Conservation (phyloP, 1,140 invertebrate genomes). For the Venustaconcha ellipsiformis region DNA sequence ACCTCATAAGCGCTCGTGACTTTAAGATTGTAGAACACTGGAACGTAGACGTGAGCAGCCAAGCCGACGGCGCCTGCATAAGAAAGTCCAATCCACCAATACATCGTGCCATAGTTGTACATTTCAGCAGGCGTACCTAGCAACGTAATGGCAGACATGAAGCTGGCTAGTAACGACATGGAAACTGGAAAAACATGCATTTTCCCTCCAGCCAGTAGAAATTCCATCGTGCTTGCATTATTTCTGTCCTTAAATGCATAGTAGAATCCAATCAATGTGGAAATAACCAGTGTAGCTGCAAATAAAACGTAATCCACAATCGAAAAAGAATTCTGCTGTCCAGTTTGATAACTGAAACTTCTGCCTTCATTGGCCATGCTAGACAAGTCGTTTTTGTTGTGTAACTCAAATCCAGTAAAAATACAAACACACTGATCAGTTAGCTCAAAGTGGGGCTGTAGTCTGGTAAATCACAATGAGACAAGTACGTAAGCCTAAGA, state of each 20-base stretch:
- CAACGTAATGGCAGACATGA: conserved; percentile 92
- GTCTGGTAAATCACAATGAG: too few relatives aligned
- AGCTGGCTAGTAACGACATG: conserved; percentile 74
- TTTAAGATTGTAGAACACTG: conserved; percentile 62
- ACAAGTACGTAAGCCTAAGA: too few relatives aligned
- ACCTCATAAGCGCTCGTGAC: conserved; percentile 60
- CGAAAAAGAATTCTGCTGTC: conserved; percentile 36
- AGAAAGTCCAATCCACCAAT: conserved; percentile 44
- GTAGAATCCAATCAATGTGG: conserved; percentile 80
- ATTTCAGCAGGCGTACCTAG: conserved; percentile 74
- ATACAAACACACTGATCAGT: too few relatives aligned
- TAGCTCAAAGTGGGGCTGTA: too few relatives aligned
- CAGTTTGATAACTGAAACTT: conserved; percentile 38
- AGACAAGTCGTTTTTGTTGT: too few relatives aligned
- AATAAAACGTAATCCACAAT: conserved; percentile 51
- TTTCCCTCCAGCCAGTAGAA: conserved; percentile 80
- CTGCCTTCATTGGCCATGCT: not conserved
- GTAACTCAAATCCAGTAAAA: too few relatives aligned
- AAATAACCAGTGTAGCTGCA: conserved; percentile 31
- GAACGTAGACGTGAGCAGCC: conserved; percentile 58
- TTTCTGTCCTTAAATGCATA: conserved; percentile 84
- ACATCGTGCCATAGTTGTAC: conserved; percentile 57
- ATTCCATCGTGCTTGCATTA: conserved; percentile 74
- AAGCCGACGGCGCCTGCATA: conserved; percentile 49
- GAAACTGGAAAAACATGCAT: conserved; percentile 75